Conservation (phyloP, 2,797 vertebrate genomes). For the Emydoidea blandingii region DNA sequence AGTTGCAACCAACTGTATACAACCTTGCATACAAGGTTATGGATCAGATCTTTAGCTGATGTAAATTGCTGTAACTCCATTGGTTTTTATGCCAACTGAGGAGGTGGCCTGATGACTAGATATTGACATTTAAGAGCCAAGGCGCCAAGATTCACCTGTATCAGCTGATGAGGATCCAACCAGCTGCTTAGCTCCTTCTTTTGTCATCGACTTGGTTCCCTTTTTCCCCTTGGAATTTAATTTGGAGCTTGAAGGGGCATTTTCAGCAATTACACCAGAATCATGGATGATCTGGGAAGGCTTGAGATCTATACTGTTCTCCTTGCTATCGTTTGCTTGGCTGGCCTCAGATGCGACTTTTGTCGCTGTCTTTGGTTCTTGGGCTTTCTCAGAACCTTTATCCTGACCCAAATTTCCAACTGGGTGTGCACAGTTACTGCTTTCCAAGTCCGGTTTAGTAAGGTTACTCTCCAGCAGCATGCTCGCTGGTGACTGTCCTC, state of each 20-base stretch:
- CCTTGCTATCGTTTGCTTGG: background rate
- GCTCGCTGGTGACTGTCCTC: background rate
- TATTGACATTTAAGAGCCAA: background rate
- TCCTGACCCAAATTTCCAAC: background rate
- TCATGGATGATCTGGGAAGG: rapidly evolving
- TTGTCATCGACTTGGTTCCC: rapidly evolving
- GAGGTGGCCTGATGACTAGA: rapidly evolving
- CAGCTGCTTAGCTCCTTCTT: background rate
- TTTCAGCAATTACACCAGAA: background rate
- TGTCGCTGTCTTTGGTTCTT: background rate
- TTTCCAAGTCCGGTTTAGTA: background rate
- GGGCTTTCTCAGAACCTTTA: background rate
- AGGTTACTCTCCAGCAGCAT: background rate
- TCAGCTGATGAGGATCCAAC: background rate
- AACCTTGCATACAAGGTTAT: no score
- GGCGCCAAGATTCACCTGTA: background rate
- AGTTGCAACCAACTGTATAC: no score
- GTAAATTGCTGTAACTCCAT: background rate
- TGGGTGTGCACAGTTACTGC: rapidly evolving
- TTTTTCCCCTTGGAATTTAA: background rate
- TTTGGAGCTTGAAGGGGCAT: background rate
- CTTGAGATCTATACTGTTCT: background rate
- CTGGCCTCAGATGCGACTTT: background rate
- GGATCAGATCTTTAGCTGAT: background rate
- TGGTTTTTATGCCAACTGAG: rapidly evolving